Evolutionary conservation across 2,113 vertebrate species (phyloP), one percentile per base, ranked within the genome.

Genomic region (Myiopsitta monachus): DNA sequence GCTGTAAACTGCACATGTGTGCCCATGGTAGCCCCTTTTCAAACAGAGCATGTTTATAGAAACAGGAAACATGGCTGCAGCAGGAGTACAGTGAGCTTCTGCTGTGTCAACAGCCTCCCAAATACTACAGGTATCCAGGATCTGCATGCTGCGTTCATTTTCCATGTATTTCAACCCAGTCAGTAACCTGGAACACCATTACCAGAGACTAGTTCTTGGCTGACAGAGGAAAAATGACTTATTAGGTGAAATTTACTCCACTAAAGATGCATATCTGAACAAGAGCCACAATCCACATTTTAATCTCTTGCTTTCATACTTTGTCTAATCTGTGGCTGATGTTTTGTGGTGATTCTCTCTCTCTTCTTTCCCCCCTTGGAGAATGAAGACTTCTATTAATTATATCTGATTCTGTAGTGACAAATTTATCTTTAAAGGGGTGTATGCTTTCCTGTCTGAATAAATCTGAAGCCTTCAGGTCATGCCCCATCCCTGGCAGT

Each of bases 91-190:
- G 88, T 7, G 36, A 95, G 93, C 86, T 14, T 63, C 94, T 95
- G 88, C 97, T 92, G 82, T 94, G 97, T 96, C 97, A 97, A 97
- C 96, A 96, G 70, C 87, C 14, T 88, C 96, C 21, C 96, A 97
- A 97, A 96, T 94, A 90, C 95, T 94, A 88, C 94, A 95, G 7
- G 90, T 96, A 92, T 97, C 97, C 96, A 98, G 97, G 94, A 96
- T 95, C 96, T 97, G 93, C 69, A 18, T 38, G 19, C 46, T 86
- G 68, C 62, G 2, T 82, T 87, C 94, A 26, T 95, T 96, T 97
- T 91, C 96, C 93, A 69, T 38, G 83, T n/a, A 62, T 63, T 95
- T 74, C 72, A 63, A 77, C 83, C 68, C 94, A 39, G 57, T 64
- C 28, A 1, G 6, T 38, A 84, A 93, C 72, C 62, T 94, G 72